Evolutionary conservation across 2,888 invertebrate genomes (phyloP).

Genomic region (Acanthopleura granulata): DNA sequence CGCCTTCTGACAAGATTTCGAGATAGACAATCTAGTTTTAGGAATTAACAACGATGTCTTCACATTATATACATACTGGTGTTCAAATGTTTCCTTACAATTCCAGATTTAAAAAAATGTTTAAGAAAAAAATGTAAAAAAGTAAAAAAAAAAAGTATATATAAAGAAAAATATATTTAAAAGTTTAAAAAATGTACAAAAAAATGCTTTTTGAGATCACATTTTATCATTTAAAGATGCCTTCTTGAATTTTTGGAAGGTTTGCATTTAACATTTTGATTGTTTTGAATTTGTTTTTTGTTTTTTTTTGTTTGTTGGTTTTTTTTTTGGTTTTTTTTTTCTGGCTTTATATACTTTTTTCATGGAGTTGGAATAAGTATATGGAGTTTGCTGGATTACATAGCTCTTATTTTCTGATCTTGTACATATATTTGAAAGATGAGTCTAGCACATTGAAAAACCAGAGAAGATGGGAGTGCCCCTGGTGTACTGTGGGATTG

Average conservation of each 20-base stretch:
- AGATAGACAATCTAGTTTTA: conserved; percentile 58
- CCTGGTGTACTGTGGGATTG: too few species aligned
- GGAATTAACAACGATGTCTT: conserved; percentile 37
- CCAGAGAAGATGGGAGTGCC: too few species aligned
- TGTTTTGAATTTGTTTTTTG: conserved; percentile 27
- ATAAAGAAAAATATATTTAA: conserved; percentile 23
- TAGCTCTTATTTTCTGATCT: conserved; percentile 20
- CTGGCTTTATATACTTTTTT: too few species aligned
- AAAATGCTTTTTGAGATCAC: conserved; percentile 42
- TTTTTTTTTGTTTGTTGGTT: neutral
- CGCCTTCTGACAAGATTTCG: conserved; percentile 21
- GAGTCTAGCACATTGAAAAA: too few species aligned
- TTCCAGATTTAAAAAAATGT: conserved; percentile 45
- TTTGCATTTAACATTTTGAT: conserved; percentile 53
- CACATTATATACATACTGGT: conserved; percentile 34
- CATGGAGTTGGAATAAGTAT: neutral
- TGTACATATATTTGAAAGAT: conserved; percentile 1
- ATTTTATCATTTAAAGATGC: conserved; percentile 49
- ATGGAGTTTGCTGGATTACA: conserved; percentile 11
- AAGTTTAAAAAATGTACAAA: conserved; percentile 26
- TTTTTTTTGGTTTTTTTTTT: too few species aligned
- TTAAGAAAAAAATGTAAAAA: conserved; percentile 30
- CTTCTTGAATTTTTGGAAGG: conserved; percentile 52
- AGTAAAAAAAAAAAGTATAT: conserved; percentile 24
- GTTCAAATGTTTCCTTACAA: conserved; percentile 51